Conservation (phyloP, 2,888 invertebrate genomes). For the Heliconius cydno region DNA sequence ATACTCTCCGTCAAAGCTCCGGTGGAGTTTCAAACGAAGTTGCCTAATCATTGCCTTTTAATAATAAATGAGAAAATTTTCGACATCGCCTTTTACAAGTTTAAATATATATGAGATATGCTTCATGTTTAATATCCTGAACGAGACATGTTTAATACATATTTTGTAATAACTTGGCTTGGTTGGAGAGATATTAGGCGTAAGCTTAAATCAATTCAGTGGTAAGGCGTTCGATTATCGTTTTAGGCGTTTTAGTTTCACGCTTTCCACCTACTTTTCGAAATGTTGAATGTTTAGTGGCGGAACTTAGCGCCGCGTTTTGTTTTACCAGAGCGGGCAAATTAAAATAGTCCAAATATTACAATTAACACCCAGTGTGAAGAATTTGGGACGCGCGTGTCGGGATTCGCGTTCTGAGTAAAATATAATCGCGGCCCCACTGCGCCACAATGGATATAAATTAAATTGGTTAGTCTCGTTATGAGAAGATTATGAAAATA, state of each 20-base stretch:
- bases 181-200: neutral
- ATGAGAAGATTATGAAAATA: too few species aligned
- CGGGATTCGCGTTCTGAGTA: too few species aligned
- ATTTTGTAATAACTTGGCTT: neutral
- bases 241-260: neutral
- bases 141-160: neutral
- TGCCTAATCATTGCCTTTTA: constrained; percentile 25
- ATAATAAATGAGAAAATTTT: constrained; percentile 26
- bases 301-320: too few species aligned
- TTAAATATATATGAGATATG: neutral
- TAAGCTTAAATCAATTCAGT: neutral
- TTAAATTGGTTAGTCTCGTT: too few species aligned
- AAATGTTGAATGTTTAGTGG: too few species aligned
- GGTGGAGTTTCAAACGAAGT: constrained; percentile 9
- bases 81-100: constrained; percentile 5
- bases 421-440: too few species aligned
- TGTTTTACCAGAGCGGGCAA: too few species aligned
- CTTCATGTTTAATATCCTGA: neutral
- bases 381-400: too few species aligned
- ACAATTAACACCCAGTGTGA: too few species aligned
- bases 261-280: neutral
- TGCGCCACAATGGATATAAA: too few species aligned
- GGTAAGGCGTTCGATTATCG: neutral
- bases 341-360: too few species aligned
- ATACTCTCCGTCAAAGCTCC: constrained; percentile 8